Percentiles rank a stretch among this genome's conserved stretches.
Evolutionary conservation across 2,888 invertebrate species (phyloP).

Genomic region (Nezara viridula): DNA sequence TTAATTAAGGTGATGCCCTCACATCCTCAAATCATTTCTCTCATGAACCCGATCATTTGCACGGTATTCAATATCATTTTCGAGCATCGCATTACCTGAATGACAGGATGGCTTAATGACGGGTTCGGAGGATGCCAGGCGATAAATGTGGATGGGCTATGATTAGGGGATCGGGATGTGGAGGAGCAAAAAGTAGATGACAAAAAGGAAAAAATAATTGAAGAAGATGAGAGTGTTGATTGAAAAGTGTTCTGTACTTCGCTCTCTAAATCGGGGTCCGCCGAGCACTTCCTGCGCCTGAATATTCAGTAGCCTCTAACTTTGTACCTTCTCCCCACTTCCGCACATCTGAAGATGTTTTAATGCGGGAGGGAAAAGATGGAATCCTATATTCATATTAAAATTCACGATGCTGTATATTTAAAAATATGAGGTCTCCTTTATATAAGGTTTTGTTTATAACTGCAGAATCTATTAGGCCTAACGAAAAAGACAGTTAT

Average conservation of each 20-base stretch:
- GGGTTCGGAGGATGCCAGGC: not conserved
- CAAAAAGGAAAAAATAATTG: constrained; percentile 41
- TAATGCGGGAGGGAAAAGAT: not conserved
- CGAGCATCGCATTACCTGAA: constrained; percentile 27
- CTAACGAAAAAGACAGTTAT: not conserved
- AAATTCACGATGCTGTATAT: not conserved
- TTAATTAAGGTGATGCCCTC: not conserved
- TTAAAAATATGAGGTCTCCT: not conserved
- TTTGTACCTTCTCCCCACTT: constrained; percentile 11
- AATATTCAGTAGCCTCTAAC: constrained; percentile 30
- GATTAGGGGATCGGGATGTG: constrained; percentile 6
- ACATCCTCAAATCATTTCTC: not conserved
- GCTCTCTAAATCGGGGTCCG: constrained; percentile 15
- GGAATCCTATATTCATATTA: constrained; percentile 17
- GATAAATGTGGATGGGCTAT: constrained; percentile 39
- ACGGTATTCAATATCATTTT: constrained; percentile 30
- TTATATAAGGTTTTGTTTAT: not conserved
- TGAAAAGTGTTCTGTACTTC: constrained; percentile 20
- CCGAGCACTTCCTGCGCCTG: constrained; percentile 20
- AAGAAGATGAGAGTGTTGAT: constrained; percentile 41
- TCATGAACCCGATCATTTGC: not conserved
- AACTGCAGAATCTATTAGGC: not conserved
- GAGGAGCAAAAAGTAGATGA: not conserved
- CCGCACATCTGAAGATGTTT: not conserved
- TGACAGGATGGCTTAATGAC: constrained; percentile 28